These are phyloP conservation scores for Atta colombica DNA, from an alignment of 1,140 invertebrate species.

Conservation along the genomic window DNA sequence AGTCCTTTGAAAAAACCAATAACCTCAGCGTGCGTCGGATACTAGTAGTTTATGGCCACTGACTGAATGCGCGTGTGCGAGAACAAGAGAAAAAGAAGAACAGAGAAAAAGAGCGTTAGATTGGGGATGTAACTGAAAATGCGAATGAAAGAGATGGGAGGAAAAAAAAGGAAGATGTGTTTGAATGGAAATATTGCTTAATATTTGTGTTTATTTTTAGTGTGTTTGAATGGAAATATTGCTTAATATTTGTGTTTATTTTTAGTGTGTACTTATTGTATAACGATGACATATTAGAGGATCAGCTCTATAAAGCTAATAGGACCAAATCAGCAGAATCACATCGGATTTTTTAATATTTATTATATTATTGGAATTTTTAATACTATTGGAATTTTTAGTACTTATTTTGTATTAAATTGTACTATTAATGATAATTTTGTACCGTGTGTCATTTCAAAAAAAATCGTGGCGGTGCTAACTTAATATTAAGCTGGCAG, in stretches of 20 bases:
- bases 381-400: no score
- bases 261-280: background rate
- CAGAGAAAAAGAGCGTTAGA: background rate
- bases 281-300: background rate
- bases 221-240: background rate
- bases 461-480: no score
- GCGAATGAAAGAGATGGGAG: slow-evolving; percentile 26
- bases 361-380: no score
- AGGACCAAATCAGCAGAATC: no score
- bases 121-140: background rate
- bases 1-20: slow-evolving; percentile 75
- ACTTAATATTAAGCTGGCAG: no score
- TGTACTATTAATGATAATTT: no score
- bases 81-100: slow-evolving; percentile 9
- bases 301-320: background rate
- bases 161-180: background rate
- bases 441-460: no score
- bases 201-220: slow-evolving; percentile 12
- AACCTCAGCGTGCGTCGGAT: slow-evolving; percentile 73
- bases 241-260: slow-evolving; percentile 25
- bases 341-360: no score
- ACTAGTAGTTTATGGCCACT: slow-evolving; percentile 55
- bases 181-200: slow-evolving; percentile 16
- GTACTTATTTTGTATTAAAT: no score
- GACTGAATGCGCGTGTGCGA: slow-evolving; percentile 26